phyloP scores from a whole-genome alignment of 2,113 vertebrate species.

The Chionis minor region DNA sequence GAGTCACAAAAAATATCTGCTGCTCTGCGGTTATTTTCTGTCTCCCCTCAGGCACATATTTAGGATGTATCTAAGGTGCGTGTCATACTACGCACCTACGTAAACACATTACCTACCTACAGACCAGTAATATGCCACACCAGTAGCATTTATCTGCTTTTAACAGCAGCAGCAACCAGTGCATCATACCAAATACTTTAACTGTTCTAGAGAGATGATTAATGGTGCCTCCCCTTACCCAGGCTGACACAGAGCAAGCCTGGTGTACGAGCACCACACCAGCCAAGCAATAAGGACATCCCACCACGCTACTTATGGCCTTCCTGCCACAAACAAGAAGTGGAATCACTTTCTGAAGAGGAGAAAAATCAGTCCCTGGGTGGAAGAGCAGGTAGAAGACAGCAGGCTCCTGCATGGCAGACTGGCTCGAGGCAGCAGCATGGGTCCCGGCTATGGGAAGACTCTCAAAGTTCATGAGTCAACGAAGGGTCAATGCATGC shows the following conservation, averaged over 20 bases:
- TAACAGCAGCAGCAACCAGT: not conserved
- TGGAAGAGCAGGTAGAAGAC: not conserved
- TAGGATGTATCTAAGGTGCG: not conserved
- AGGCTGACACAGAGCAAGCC: not conserved
- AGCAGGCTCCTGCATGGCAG: not conserved
- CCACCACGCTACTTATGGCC: no score
- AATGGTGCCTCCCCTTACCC: not conserved
- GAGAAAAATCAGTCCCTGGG: not conserved
- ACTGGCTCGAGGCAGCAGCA: not conserved
- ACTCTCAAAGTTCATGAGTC: not conserved
- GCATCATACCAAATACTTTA: not conserved
- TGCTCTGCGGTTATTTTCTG: not conserved
- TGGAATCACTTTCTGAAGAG: not conserved
- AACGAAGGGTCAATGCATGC: not conserved
- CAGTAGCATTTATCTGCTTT: not conserved
- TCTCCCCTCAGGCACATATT: not conserved
- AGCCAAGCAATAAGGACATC: not conserved
- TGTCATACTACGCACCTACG: accelerated
- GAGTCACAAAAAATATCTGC: not conserved
- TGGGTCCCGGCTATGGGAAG: not conserved
- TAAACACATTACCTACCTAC: not conserved
- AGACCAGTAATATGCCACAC: not conserved
- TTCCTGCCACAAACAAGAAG: not conserved
- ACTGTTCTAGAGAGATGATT: not conserved
- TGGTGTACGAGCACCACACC: not conserved